Evolutionary conservation across 2,797 vertebrate species (phyloP).

Genomic region (Sebastes iracundus): DNA sequence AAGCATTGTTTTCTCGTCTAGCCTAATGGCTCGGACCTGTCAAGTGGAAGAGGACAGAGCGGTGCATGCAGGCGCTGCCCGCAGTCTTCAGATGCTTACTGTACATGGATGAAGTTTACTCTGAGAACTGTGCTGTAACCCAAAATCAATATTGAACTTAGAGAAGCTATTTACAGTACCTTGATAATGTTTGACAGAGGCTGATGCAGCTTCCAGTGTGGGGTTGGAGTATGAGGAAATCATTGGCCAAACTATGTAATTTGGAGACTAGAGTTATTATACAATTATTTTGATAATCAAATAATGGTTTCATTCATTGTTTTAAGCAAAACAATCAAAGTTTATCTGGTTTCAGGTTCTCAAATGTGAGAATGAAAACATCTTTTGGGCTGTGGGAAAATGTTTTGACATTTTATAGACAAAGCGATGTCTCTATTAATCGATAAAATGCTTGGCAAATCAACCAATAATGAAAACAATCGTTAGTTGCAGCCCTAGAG

Average conservation of each 20-base stretch:
- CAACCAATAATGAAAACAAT: too few species aligned
- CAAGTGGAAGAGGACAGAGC: constrained; percentile 41
- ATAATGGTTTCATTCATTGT: background rate
- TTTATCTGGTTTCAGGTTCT: background rate
- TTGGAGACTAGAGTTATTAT: background rate
- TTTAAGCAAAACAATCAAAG: background rate
- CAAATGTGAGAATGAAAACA: background rate
- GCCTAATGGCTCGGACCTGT: constrained; percentile 29
- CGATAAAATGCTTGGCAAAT: rapidly evolving
- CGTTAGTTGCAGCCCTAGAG: too few species aligned
- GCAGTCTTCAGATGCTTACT: constrained; percentile 31
- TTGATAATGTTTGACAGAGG: constrained; percentile 68
- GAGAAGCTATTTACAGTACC: constrained; percentile 66
- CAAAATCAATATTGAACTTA: constrained; percentile 70
- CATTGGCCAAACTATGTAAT: background rate
- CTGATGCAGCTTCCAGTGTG: constrained; percentile 33
- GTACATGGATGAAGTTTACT: constrained; percentile 52
- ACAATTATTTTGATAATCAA: background rate
- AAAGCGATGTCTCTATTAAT: too few species aligned
- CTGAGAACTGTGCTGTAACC: constrained; percentile 37
- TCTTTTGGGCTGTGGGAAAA: background rate
- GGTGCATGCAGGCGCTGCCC: background rate
- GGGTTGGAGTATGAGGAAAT: constrained; percentile 21
- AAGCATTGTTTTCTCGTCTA: constrained; percentile 36
- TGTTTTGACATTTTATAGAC: background rate